phyloP scores from a whole-genome alignment of 2,113 vertebrate genomes.

The Phalacrocorax brasilianus region DNA sequence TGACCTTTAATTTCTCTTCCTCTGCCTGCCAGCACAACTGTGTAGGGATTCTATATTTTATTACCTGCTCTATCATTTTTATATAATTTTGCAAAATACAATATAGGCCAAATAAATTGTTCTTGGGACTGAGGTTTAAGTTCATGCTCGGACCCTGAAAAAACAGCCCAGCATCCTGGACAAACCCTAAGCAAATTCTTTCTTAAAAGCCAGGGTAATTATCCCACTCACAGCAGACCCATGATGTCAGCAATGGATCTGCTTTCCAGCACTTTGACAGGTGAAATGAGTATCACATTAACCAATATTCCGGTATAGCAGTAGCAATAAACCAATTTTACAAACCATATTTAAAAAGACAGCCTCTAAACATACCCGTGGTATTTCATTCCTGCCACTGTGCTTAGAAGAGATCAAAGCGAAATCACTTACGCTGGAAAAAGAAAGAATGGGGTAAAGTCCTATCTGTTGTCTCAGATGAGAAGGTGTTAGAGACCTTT shows the following conservation, averaged over 20 bases:
- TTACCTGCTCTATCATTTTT: neutral
- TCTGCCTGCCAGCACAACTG: neutral
- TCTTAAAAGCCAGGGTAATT: neutral
- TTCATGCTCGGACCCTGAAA: neutral
- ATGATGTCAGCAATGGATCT: fast-evolving
- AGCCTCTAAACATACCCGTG: neutral
- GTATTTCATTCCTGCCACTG: neutral
- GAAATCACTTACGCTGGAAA: neutral
- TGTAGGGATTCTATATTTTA: neutral
- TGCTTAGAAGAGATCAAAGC: neutral
- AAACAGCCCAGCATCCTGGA: neutral
- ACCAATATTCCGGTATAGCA: neutral
- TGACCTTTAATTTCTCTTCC: neutral
- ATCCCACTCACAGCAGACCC: neutral
- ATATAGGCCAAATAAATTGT: neutral
- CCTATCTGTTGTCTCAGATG: neutral
- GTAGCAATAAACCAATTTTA: neutral
- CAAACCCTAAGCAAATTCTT: neutral
- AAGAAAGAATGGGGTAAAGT: neutral
- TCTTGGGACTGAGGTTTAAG: neutral
- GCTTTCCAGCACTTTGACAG: neutral
- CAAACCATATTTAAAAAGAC: neutral
- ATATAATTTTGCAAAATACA: neutral
- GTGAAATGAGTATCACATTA: neutral
- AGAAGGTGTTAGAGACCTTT: neutral